Evolutionary conservation across 2,888 invertebrate species (phyloP).

Genomic region (Oxycera nigricornis): DNA sequence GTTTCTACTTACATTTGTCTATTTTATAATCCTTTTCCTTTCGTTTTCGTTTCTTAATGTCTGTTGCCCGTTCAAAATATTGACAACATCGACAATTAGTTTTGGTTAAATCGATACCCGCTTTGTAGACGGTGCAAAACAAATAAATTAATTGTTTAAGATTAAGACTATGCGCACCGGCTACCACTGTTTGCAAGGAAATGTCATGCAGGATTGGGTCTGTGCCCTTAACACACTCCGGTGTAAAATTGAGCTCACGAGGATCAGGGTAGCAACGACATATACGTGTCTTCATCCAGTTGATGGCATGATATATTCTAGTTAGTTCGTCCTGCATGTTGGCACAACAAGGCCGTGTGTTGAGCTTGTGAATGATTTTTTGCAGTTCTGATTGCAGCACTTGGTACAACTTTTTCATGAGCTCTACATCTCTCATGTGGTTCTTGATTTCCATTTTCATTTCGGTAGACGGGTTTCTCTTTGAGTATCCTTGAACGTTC

Average conservation of each 20-base stretch:
- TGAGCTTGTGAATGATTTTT: neutral
- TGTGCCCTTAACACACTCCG: neutral
- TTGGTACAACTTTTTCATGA: neutral
- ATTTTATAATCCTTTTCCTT: neutral
- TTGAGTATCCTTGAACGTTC: neutral
- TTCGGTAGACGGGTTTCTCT: neutral
- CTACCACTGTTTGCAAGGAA: neutral
- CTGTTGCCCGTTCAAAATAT: neutral
- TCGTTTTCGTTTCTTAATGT: neutral
- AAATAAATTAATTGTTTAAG: conserved; percentile 5
- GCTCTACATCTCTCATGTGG: neutral
- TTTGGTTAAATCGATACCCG: neutral
- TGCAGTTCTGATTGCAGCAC: neutral
- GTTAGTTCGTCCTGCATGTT: neutral
- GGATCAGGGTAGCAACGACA: neutral
- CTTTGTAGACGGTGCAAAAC: neutral
- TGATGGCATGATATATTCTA: neutral
- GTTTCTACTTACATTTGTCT: neutral
- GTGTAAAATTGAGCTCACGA: neutral
- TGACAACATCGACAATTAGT: neutral
- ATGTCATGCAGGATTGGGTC: conserved; percentile 1
- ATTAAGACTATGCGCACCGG: neutral
- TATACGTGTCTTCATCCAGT: neutral
- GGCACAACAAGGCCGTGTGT: neutral
- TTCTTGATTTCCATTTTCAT: neutral